Percentiles rank a stretch among this genome's conserved stretches.
These are phyloP conservation scores for Tenebrio molitor DNA, from an alignment of 1,140 invertebrate genomes.

Conservation along the genomic window DNA sequence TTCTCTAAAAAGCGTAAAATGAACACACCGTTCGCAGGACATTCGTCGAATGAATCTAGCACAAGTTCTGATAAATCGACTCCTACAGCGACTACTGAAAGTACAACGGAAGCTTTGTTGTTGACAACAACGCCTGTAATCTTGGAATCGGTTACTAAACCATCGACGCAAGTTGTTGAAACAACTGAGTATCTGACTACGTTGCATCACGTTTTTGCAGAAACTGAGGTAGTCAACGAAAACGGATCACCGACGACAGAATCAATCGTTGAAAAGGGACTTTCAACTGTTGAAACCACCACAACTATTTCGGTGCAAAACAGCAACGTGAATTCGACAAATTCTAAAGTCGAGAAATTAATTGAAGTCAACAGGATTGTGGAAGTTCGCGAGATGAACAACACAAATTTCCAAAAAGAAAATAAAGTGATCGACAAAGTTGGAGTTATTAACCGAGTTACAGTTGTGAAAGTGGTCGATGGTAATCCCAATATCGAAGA, in stretches of 20 bases:
- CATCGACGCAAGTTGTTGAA: slow-evolving; percentile 13
- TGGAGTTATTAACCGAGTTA: slow-evolving; percentile 76
- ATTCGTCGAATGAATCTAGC: background rate
- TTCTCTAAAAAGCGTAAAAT: slow-evolving; percentile 66
- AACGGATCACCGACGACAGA: slow-evolving; percentile 8
- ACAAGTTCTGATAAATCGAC: slow-evolving; percentile 18
- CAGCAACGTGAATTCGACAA: slow-evolving; percentile 36
- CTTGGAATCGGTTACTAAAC: slow-evolving; percentile 40
- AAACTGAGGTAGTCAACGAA: slow-evolving; percentile 58
- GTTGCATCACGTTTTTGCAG: slow-evolving; percentile 69
- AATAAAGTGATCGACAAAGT: slow-evolving; percentile 73
- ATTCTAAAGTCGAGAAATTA: slow-evolving; percentile 69
- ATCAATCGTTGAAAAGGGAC: too few species aligned
- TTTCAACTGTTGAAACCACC: too few species aligned
- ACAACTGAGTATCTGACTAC: slow-evolving; percentile 67
- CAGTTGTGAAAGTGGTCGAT: slow-evolving; percentile 74
- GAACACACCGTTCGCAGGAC: slow-evolving; percentile 56
- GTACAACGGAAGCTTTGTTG: slow-evolving; percentile 9
- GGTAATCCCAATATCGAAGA: slow-evolving; percentile 56
- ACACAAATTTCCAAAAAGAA: slow-evolving; percentile 69
- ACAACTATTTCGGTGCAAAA: slow-evolving; percentile 46
- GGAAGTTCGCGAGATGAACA: slow-evolving; percentile 73
- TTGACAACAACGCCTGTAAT: slow-evolving; percentile 19
- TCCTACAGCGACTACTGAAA: slow-evolving; percentile 15
- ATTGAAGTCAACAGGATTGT: slow-evolving; percentile 77